Conservation (phyloP, 2,797 vertebrate species). For the Yasuhikotakia modesta region DNA sequence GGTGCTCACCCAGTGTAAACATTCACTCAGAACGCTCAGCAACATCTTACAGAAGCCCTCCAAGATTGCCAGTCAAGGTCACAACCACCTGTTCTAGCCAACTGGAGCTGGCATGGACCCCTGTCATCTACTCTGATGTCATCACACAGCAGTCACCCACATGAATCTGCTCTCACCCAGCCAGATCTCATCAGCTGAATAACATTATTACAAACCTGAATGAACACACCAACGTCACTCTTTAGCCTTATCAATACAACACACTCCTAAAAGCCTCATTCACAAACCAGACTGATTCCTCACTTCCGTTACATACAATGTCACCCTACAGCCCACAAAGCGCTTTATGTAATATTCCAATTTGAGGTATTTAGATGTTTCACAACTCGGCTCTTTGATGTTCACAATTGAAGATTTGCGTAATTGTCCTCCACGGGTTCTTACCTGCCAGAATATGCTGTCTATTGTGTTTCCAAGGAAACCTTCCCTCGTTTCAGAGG, state of each 20-base stretch:
- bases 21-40: conserved; percentile 8
- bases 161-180: neutral
- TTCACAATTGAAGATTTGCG: neutral
- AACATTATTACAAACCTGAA: neutral
- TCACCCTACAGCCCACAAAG: neutral
- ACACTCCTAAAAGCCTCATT: neutral
- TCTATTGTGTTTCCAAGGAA: conserved; percentile 96
- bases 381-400: neutral
- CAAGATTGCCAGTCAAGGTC: conserved; percentile 60
- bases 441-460: conserved; percentile 98
- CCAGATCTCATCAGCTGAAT: neutral
- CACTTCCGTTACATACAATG: neutral
- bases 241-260: neutral
- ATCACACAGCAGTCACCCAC: neutral
- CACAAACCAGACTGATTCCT: neutral
- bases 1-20: conserved; percentile 15
- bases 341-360: neutral
- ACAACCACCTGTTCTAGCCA: conserved; percentile 38
- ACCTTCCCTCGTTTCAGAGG: conserved; percentile 90
- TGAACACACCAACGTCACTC: neutral
- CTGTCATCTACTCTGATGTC: conserved; percentile 37
- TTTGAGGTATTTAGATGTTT: conserved; percentile 9
- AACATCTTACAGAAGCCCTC: conserved; percentile 16
- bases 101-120: conserved; percentile 53
- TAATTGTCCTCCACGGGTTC: conserved; percentile 28